A percentile compares a stretch with the other conserved stretches of the same genome.
phyloP scores from a whole-genome alignment of 2,888 invertebrate species.

The Gastrophysa polygoni region DNA sequence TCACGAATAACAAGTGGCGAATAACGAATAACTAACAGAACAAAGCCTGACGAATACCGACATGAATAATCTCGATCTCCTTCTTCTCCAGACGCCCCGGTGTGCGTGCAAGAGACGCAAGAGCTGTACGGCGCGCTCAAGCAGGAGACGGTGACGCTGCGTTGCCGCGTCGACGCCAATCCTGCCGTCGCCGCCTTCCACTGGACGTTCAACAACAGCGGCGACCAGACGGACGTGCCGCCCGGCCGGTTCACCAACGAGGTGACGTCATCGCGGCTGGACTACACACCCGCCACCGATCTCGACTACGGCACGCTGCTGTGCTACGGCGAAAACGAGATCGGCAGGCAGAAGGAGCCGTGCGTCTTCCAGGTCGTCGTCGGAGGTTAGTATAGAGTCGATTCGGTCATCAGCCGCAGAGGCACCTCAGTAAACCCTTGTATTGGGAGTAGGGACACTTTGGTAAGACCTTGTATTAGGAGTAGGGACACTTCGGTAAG shows the following conservation, averaged over 20 bases:
- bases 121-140: conserved; percentile 86
- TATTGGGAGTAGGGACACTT: neutral
- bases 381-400: conserved; percentile 77
- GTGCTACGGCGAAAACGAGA: conserved; percentile 84
- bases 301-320: conserved; percentile 89
- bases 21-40: too few relatives aligned
- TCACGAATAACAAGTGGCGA: too few relatives aligned
- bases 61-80: too few relatives aligned
- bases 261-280: conserved; percentile 73
- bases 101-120: conserved; percentile 77
- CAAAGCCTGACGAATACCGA: too few relatives aligned
- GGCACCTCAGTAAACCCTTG: too few relatives aligned
- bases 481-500: too few relatives aligned
- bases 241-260: conserved; percentile 70
- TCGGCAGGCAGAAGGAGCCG: conserved; percentile 82
- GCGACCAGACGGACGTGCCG: conserved; percentile 81
- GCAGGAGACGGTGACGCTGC: conserved; percentile 84
- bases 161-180: conserved; percentile 88
- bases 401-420: too few relatives aligned
- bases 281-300: conserved; percentile 86
- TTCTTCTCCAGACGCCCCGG: conserved; percentile 69
- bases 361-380: conserved; percentile 87
- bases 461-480: too few relatives aligned
- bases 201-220: conserved; percentile 93
- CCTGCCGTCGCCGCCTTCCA: conserved; percentile 85